Conservation (phyloP, 2,888 invertebrate species). For the Dryobotodes eremita region DNA sequence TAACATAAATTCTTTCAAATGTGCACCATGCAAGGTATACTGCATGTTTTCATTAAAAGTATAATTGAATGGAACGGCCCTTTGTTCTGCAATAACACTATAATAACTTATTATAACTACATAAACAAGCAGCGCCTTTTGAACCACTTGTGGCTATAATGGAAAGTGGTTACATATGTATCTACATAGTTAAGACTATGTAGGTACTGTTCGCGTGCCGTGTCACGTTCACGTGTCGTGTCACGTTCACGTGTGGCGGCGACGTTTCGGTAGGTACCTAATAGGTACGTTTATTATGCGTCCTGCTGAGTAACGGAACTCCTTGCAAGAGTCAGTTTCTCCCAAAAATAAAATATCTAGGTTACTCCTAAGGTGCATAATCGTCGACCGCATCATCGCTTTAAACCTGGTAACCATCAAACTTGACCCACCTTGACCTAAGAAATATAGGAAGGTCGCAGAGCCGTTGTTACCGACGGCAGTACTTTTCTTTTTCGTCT, state of each 20-base stretch:
- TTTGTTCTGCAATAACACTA: conserved; percentile 43
- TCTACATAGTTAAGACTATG: not conserved
- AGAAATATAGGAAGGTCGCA: conserved; percentile 1
- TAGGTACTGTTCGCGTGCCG: conserved; percentile 22
- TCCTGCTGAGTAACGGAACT: conserved; percentile 6
- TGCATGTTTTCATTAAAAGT: conserved; percentile 36
- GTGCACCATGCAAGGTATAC: conserved; percentile 10
- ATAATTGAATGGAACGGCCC: conserved; percentile 14
- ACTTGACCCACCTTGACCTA: conserved; percentile 17
- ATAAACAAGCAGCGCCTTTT: conserved; percentile 33
- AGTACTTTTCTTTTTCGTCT: not conserved
- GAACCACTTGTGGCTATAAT: conserved; percentile 51
- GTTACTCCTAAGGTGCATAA: not conserved
- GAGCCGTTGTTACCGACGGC: not conserved
- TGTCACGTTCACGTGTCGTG: conserved; percentile 1
- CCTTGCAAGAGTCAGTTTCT: not conserved
- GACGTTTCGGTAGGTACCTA: not conserved
- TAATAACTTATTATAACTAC: conserved; percentile 24
- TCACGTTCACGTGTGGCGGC: not conserved
- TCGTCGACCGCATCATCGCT: not conserved
- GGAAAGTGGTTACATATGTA: conserved; percentile 9
- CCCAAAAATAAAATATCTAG: not conserved
- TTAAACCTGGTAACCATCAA: conserved; percentile 2
- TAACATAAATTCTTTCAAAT: not conserved
- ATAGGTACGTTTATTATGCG: conserved; percentile 4